These are phyloP conservation scores for Synergus umbraculus DNA, from an alignment of 2,888 invertebrate species.

Conservation along the genomic window DNA sequence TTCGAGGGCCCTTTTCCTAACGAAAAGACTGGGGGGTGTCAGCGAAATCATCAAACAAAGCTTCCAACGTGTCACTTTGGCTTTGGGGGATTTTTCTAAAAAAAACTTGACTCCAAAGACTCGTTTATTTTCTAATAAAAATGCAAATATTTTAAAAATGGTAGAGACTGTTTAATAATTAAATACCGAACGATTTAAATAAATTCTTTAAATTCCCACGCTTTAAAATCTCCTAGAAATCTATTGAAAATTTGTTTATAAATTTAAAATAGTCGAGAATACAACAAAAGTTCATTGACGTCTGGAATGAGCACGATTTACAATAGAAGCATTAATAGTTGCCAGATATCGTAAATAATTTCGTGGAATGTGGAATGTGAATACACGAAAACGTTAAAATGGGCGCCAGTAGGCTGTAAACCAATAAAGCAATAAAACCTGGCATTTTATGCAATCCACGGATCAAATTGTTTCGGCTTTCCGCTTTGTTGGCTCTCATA, in stretches of 20 bases:
- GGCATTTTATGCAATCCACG: slow-evolving; percentile 50
- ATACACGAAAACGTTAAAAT: slow-evolving; percentile 32
- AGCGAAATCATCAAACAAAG: slow-evolving; percentile 38
- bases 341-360: slow-evolving; percentile 34
- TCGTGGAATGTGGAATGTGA: slow-evolving; percentile 31
- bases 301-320: slow-evolving; percentile 15
- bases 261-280: background rate
- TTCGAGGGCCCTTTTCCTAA: slow-evolving; percentile 24
- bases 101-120: background rate
- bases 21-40: slow-evolving; percentile 30
- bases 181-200: background rate
- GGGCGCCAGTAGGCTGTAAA: slow-evolving; percentile 50
- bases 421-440: slow-evolving; percentile 58
- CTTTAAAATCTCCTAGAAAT: background rate
- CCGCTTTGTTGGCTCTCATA: slow-evolving; percentile 26
- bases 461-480: slow-evolving; percentile 39
- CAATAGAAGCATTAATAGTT: slow-evolving; percentile 13
- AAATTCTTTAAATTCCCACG: background rate
- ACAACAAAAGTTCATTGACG: slow-evolving; percentile 3
- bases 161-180: background rate
- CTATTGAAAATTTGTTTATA: background rate
- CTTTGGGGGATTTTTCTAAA: background rate
- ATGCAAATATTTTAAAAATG: background rate
- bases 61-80: slow-evolving; percentile 10
- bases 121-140: background rate